These are phyloP conservation scores for Troides helena DNA, from an alignment of 2,888 invertebrate species.

Conservation along the genomic window DNA sequence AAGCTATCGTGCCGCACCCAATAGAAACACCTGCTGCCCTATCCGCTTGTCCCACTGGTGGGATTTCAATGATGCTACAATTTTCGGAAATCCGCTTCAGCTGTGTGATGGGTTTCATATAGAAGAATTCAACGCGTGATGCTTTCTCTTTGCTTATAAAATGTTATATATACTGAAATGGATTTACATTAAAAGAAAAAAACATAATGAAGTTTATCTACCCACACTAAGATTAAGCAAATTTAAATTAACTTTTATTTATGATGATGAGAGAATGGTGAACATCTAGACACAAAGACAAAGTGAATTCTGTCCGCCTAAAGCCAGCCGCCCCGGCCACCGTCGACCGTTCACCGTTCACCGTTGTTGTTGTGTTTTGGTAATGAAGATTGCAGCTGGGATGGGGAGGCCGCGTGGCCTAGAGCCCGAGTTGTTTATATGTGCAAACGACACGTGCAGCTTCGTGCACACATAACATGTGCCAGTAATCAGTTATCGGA, in stretches of 20 bases:
- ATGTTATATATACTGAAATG: background rate
- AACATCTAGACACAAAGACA: background rate
- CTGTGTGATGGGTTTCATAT: constrained; percentile 24
- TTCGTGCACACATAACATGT: constrained; percentile 49
- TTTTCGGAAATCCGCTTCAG: background rate
- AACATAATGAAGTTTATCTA: background rate
- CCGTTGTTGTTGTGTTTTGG: background rate
- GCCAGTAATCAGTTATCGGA: constrained; percentile 57
- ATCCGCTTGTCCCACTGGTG: constrained; percentile 7
- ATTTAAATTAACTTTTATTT: too few species aligned
- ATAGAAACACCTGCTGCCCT: constrained; percentile 34
- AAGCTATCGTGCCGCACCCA: constrained; percentile 34
- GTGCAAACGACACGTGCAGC: constrained; percentile 56
- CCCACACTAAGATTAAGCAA: too few species aligned
- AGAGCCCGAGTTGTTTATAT: constrained; percentile 51
- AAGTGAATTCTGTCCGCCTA: background rate
- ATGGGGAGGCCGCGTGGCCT: constrained; percentile 7
- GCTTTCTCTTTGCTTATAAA: constrained; percentile 4
- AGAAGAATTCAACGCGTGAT: constrained; percentile 51
- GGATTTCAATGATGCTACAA: constrained; percentile 1
- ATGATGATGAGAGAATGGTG: background rate
- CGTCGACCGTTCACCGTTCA: too few species aligned
- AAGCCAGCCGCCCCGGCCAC: background rate
- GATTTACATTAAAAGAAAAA: background rate
- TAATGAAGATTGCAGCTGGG: constrained; percentile 9